These are phyloP conservation scores for Microtus ochrogaster DNA, from an alignment of 2,113 vertebrate genomes.

Conservation along the genomic window DNA sequence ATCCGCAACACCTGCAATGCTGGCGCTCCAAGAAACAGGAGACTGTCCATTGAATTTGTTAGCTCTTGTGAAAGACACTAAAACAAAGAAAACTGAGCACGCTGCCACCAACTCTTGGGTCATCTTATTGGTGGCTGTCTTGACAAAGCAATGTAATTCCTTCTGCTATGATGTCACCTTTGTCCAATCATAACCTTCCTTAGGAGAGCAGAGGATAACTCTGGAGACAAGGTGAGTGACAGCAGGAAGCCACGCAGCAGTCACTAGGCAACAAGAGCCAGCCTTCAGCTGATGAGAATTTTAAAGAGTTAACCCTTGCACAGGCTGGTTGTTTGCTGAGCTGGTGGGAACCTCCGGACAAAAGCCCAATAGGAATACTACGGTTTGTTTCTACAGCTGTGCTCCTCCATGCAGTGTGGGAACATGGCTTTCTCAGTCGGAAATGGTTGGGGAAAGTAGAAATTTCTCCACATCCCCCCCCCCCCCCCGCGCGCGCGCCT, in stretches of 20 bases:
- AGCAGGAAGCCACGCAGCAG: slow-evolving; percentile 83
- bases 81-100: slow-evolving; percentile 58
- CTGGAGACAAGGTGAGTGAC: slow-evolving; percentile 85
- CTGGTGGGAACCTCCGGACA: slow-evolving; percentile 64
- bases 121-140: slow-evolving; percentile 66
- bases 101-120: not conserved
- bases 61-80: slow-evolving; percentile 50
- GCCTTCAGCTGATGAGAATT: slow-evolving; percentile 85
- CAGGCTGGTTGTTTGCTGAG: slow-evolving; percentile 74
- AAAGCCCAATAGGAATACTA: not conserved
- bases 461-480: not conserved
- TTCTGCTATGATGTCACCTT: slow-evolving; percentile 86
- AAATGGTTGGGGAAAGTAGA: not conserved
- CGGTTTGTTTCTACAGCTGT: not conserved
- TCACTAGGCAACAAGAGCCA: slow-evolving; percentile 87
- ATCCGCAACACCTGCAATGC: not conserved
- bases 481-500: too few species aligned
- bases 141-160: slow-evolving; percentile 75
- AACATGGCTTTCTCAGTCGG: not conserved
- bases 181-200: slow-evolving; percentile 86
- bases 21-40: not conserved
- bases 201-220: slow-evolving; percentile 73
- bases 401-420: not conserved
- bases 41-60: slow-evolving; percentile 15
- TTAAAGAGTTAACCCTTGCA: slow-evolving; percentile 86